Evolutionary conservation across 2,888 invertebrate species (phyloP).

Genomic region (Drosophila nigricruria): DNA sequence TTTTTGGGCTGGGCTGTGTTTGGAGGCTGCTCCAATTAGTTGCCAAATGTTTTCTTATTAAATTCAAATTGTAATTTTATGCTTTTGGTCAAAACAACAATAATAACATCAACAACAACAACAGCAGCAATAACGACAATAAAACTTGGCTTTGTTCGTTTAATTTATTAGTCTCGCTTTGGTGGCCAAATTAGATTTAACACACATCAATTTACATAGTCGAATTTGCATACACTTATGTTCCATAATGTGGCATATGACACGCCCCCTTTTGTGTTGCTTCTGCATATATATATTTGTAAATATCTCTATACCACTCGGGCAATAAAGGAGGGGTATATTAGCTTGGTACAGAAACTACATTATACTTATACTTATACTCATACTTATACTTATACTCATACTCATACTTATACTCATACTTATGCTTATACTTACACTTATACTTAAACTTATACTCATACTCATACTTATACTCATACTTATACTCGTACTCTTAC

Average conservation of each 20-base stretch:
- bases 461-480: background rate
- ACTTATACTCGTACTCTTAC: background rate
- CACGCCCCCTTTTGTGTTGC: constrained; percentile 13
- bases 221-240: constrained; percentile 15
- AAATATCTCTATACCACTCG: constrained; percentile 13
- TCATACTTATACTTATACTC: background rate
- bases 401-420: background rate
- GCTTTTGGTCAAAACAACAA: constrained; percentile 46
- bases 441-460: background rate
- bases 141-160: constrained; percentile 33
- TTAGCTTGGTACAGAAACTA: too few relatives aligned
- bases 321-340: background rate
- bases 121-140: constrained; percentile 13
- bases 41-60: constrained; percentile 61
- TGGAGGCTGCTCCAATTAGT: constrained; percentile 71
- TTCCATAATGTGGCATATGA: background rate
- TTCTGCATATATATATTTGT: constrained; percentile 21
- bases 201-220: constrained; percentile 25
- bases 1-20: constrained; percentile 26
- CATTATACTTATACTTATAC: background rate
- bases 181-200: constrained; percentile 39
- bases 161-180: constrained; percentile 50
- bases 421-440: background rate
- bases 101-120: constrained; percentile 10
- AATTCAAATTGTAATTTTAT: constrained; percentile 72